A percentile compares a stretch with the other conserved stretches of the same genome.
Evolutionary conservation across 2,113 vertebrate species (phyloP).

Genomic region (Holacanthus passer): DNA sequence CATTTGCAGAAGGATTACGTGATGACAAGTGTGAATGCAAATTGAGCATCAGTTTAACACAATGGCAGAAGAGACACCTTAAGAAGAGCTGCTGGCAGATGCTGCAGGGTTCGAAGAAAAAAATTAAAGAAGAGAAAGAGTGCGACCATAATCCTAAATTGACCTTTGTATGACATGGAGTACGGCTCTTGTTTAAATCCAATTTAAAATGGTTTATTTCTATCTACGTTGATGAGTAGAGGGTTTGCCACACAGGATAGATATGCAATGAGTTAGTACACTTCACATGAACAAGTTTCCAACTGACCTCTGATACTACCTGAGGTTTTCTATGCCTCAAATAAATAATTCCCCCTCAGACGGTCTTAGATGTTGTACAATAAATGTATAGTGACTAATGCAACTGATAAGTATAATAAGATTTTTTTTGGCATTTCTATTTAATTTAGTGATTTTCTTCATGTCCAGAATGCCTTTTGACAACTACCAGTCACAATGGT

Average conservation of each 20-base stretch:
- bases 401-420: background rate
- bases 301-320: background rate
- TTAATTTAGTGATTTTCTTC: background rate
- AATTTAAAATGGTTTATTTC: background rate
- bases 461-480: background rate
- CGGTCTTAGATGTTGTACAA: background rate
- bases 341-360: too few species aligned
- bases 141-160: constrained; percentile 1
- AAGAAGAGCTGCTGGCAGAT: too few species aligned
- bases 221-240: background rate
- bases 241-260: background rate
- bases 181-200: background rate
- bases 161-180: constrained; percentile 18
- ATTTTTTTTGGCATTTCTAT: too few species aligned
- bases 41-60: constrained; percentile 41
- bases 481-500: background rate
- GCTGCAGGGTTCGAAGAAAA: background rate
- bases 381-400: background rate
- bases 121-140: background rate
- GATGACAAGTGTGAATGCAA: constrained; percentile 61
- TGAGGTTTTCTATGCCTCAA: background rate
- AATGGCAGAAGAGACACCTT: constrained; percentile 62
- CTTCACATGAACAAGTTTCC: too few species aligned
- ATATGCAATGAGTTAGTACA: too few species aligned
- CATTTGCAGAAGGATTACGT: constrained; percentile 40